phyloP scores from a whole-genome alignment of 35 echinoderm and acorn worm species.

The Lytechinus pictus region DNA sequence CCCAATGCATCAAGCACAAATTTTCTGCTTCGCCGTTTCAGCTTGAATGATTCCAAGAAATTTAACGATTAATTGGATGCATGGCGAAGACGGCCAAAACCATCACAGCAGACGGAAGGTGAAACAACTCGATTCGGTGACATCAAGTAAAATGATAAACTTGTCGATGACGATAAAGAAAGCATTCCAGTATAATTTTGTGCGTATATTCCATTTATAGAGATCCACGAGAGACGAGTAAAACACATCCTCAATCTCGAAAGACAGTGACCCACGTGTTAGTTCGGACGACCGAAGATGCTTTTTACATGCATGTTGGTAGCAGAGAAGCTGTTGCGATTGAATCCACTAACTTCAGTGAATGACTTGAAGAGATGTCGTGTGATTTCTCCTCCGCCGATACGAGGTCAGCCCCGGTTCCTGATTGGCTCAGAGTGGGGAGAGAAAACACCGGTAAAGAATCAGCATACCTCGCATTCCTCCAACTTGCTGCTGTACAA shows the following conservation, averaged over 20 bases:
- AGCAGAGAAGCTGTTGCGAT: not conserved
- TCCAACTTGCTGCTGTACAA: not conserved
- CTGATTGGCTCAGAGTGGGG: constrained; percentile 26
- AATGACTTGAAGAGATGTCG: not conserved
- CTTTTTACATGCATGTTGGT: not conserved
- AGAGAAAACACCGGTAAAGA: constrained; percentile 8
- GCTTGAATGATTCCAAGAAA: no score
- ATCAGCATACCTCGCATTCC: not conserved
- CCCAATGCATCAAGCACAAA: no score
- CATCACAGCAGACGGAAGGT: not conserved
- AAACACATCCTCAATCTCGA: not conserved
- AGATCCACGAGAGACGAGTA: not conserved
- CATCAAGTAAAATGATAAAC: not conserved
- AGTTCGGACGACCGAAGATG: not conserved
- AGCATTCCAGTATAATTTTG: not conserved
- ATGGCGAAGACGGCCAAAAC: no score
- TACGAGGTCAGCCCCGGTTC: not conserved
- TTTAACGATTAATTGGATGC: no score
- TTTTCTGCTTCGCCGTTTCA: no score
- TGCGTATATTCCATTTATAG: constrained; percentile 2
- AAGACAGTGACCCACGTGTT: not conserved
- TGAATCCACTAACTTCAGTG: not conserved
- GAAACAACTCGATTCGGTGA: not conserved
- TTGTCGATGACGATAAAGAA: not conserved
- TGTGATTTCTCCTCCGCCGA: not conserved